Base-by-base conservation (phyloP, 1,140 invertebrate genomes). In the Gonioctena quinquepunctata region DNA sequence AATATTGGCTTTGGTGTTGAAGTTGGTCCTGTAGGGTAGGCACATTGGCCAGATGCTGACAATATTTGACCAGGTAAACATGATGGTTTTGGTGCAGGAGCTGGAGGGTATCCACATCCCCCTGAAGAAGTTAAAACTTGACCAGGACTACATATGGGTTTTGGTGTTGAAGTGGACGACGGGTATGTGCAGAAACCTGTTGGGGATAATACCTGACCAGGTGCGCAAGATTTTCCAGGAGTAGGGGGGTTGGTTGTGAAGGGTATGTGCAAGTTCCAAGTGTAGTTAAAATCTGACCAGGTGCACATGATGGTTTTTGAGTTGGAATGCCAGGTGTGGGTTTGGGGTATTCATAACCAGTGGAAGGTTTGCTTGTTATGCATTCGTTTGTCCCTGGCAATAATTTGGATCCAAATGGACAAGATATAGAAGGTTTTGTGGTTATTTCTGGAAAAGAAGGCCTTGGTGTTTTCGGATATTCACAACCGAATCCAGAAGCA, bases 401-500 rank as follows among this genome's bases (percentile, higher is more conserved):
- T 48, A 49, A 26, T 64, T 42, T 28, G 6, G 60, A 65, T 2
- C 70, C 71, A 64, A 26, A 52, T 6, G 73, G 68, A 59, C 62
- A 72, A 11, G 50, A 48, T 64, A 0, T 62, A 25, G 64, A 23
- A 1, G 27, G 54, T 2, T 11, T 19, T 59, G 19, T 59, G 6
- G 56, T 22, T n/a, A 59, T 7, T 25, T n/a, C 1, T 25, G 56
- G 25, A 3, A n/a, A 16, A 1, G 23, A 25, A 13, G 56, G 56
- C 8, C 16, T 21, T 5, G 66, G 23, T 2, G 42, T 21, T 22
- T 42, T 28, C 3, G 21, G 21, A 33, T 61, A 61, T 21, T 71
- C 50, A 26, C 65, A 71, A 23, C 19, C 42, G 4, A 11, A 13
- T 3, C 64, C 64, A 8, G 42, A 52, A 19, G 8, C 3, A 8